Conservation (phyloP, 2,888 invertebrate genomes). For the Ashinkailepas kermadecensis region DNA sequence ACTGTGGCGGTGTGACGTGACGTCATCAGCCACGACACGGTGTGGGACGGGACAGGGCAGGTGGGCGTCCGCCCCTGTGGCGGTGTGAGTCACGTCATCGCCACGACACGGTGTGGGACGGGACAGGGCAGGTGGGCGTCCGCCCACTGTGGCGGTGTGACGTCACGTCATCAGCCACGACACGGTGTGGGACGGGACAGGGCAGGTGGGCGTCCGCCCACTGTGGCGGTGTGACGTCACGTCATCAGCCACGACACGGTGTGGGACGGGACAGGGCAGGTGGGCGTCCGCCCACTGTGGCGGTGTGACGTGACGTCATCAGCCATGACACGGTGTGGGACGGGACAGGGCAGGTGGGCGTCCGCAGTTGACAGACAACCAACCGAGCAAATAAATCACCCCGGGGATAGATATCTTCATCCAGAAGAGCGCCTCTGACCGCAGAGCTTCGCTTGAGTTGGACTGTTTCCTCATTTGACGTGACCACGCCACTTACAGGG, state of each 20-base stretch:
- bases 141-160: background rate
- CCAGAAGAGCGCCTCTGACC: too few relatives aligned
- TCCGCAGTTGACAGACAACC: too few relatives aligned
- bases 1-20: background rate
- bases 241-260: background rate
- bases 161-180: background rate
- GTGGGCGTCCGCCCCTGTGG: background rate
- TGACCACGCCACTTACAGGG: too few relatives aligned
- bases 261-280: background rate
- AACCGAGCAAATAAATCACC: too few relatives aligned
- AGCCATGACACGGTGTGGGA: background rate
- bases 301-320: background rate
- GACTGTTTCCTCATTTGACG: too few relatives aligned
- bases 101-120: background rate
- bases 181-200: background rate
- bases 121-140: background rate
- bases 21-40: background rate
- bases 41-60: background rate
- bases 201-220: background rate
- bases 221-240: background rate
- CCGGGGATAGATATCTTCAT: too few relatives aligned
- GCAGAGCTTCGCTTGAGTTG: too few relatives aligned
- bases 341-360: too few relatives aligned
- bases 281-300: background rate
- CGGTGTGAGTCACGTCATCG: background rate